Base-by-base conservation (phyloP, 64 coral and sea anemone genomes). In the Montipora foliosa region DNA sequence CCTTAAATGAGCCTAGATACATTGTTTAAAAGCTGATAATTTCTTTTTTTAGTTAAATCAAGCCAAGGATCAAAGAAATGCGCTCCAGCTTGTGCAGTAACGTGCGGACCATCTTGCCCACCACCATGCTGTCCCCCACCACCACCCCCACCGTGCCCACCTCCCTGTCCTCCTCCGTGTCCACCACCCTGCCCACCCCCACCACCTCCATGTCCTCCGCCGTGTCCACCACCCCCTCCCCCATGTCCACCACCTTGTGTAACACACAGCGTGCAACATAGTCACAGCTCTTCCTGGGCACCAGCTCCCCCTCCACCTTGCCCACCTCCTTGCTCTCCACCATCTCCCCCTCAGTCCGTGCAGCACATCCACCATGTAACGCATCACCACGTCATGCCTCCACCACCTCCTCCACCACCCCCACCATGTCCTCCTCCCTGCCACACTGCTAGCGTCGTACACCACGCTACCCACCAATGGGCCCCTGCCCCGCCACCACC, bases 61-160 rank as follows among this genome's bases (percentile, higher is more conserved):
- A 93, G 78, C 77, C 81, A 88, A 53, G 96, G 88, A 49, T 83
- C 96, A 17, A 97, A 97, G 96, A 97, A 97, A 83, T 97, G 96
- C 67, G 85, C 62, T 6, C 84, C 78, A 24, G 25, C 76, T 5
- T 94, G 83, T 48, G 16, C 83, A 74, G 58, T 79, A 21, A 0
- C 96, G 45, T 92, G 88, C 49, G 94, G 90, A 53, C 90, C 89
- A 29, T 13, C 89, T 10, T 95, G 94, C 19, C 75, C 89, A 1
- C 51, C 93, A 47, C 16, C 87, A 11, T 77, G 76, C 25, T 49
- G 80, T 16, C 70, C 90, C 5, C 84, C 82, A 64, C 69, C 94
- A 1, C 92, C 95, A 73, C 50, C 95, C 44, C 81, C 77, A 47
- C 66, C 64, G 17, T 52, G 81, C 12, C 72, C 90, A 5, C 86